A percentile compares a stretch with the other conserved stretches of the same genome.
Evolutionary conservation across 1,140 invertebrate species (phyloP).

Genomic region (Monochamus saltuarius): DNA sequence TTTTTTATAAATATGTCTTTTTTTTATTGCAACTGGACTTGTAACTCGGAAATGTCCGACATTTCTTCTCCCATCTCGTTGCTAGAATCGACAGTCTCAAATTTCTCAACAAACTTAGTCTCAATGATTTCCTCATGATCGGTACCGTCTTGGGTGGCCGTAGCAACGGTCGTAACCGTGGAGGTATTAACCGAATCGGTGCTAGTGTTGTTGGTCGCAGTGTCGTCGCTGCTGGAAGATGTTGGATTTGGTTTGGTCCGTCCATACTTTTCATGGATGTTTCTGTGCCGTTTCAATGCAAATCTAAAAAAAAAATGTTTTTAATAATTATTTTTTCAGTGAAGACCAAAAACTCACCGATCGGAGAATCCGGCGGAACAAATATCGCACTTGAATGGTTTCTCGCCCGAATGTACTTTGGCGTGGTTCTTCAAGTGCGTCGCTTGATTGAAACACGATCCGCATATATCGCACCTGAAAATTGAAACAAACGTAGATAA

Average conservation of each 20-base stretch:
- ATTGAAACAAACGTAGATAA: not conserved
- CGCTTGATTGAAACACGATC: conserved; percentile 81
- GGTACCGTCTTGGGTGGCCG: conserved; percentile 26
- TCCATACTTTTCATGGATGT: conserved; percentile 58
- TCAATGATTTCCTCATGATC: conserved; percentile 44
- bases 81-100: conserved; percentile 35
- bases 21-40: conserved; percentile 47
- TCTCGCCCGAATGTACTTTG: conserved; percentile 75
- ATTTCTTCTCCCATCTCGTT: conserved; percentile 44
- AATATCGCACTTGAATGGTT: conserved; percentile 78
- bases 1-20: not conserved
- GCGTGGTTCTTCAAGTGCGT: conserved; percentile 86
- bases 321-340: no score
- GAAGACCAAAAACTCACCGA: conserved; percentile 55
- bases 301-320: conserved; percentile 46
- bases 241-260: conserved; percentile 50
- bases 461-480: conserved; percentile 73
- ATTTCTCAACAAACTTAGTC: conserved; percentile 42
- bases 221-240: conserved; percentile 22
- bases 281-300: conserved; percentile 56
- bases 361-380: conserved; percentile 85
- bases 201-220: conserved; percentile 22
- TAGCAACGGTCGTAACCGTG: conserved; percentile 24
- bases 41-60: conserved; percentile 47
- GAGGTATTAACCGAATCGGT: conserved; percentile 22